These are phyloP conservation scores for Lacanobia oleracea DNA, from an alignment of 2,888 invertebrate genomes.

Conservation along the genomic window DNA sequence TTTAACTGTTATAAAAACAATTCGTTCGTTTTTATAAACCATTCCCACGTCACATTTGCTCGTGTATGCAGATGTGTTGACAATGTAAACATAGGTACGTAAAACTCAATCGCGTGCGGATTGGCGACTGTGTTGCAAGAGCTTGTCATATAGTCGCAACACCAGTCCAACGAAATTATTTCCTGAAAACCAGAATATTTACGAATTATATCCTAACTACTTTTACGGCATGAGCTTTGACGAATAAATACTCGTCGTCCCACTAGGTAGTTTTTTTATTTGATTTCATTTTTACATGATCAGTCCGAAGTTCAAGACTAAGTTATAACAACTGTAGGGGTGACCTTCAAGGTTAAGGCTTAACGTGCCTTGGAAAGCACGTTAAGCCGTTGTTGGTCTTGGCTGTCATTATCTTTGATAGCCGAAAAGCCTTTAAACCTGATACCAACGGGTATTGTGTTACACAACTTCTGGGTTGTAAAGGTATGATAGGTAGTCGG, in stretches of 20 bases:
- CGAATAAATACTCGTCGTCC: background rate
- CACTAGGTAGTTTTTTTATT: background rate
- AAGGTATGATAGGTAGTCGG: too few relatives aligned
- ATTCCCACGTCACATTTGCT: background rate
- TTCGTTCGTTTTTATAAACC: constrained; percentile 6
- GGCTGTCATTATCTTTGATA: too few relatives aligned
- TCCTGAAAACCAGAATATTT: background rate
- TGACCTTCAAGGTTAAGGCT: too few relatives aligned
- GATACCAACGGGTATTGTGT: too few relatives aligned
- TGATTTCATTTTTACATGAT: background rate
- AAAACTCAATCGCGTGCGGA: background rate
- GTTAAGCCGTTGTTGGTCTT: too few relatives aligned
- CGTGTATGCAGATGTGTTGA: background rate
- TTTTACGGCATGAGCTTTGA: background rate
- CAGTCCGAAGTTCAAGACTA: too few relatives aligned
- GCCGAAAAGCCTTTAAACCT: too few relatives aligned
- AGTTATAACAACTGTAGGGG: too few relatives aligned
- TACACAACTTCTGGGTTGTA: too few relatives aligned
- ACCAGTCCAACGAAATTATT: background rate
- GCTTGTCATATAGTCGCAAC: background rate
- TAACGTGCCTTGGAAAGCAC: too few relatives aligned
- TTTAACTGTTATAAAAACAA: constrained; percentile 15
- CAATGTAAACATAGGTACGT: constrained; percentile 11
- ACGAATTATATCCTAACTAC: too few relatives aligned
- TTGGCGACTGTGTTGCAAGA: background rate